These are phyloP conservation scores for Prenolepis imparis DNA, from an alignment of 2,888 invertebrate species.

Conservation along the genomic window DNA sequence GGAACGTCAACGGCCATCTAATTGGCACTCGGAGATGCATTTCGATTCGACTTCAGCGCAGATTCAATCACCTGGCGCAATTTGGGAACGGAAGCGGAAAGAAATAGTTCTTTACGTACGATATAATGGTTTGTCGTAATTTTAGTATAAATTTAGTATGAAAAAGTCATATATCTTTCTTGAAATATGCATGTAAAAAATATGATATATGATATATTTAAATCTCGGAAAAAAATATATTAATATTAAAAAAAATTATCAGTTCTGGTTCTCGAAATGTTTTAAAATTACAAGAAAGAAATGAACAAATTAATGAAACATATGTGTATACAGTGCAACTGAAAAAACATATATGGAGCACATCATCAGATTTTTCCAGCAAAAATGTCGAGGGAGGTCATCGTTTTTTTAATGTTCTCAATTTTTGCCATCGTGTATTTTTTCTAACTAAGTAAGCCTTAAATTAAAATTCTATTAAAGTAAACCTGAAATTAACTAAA, in stretches of 20 bases:
- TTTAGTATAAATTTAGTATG: background rate
- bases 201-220: too few species aligned
- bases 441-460: too few species aligned
- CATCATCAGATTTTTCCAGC: too few species aligned
- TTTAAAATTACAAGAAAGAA: background rate
- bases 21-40: slow-evolving; percentile 79
- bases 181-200: background rate
- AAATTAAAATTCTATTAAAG: too few species aligned
- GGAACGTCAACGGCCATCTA: slow-evolving; percentile 81
- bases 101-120: background rate
- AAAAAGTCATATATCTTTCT: background rate
- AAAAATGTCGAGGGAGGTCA: too few species aligned
- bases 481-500: too few species aligned
- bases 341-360: too few species aligned
- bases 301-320: background rate
- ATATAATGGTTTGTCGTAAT: background rate
- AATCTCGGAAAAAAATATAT: too few species aligned
- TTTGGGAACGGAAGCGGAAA: slow-evolving; percentile 3
- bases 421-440: too few species aligned
- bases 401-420: too few species aligned
- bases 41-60: slow-evolving; percentile 71
- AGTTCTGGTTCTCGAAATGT: background rate
- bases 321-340: too few species aligned
- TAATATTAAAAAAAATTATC: background rate
- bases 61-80: slow-evolving; percentile 72